These are phyloP conservation scores for Samia ricini DNA, from an alignment of 1,140 invertebrate genomes.

Conservation along the genomic window DNA sequence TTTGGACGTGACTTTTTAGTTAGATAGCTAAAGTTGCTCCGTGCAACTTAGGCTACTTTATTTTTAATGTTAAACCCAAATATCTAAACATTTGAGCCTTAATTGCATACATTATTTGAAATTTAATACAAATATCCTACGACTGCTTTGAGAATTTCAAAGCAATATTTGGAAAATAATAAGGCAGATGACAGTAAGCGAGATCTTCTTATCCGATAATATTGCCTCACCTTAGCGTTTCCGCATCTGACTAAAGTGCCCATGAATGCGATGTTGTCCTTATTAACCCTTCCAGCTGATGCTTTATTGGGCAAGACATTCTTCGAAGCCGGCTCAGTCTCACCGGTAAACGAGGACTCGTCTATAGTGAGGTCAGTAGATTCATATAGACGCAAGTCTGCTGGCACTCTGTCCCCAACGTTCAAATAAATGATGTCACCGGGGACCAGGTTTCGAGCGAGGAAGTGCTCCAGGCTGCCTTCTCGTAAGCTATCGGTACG, in stretches of 20 bases:
- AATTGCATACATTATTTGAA: too few relatives aligned
- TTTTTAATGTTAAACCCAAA: too few relatives aligned
- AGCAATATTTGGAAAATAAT: too few relatives aligned
- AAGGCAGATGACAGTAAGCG: too few relatives aligned
- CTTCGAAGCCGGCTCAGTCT: conserved; percentile 91
- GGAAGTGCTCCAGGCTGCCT: conserved; percentile 92
- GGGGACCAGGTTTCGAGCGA: conserved; percentile 97
- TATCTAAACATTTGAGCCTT: too few relatives aligned
- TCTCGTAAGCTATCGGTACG: conserved; percentile 90
- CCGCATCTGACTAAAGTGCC: conserved; percentile 98
- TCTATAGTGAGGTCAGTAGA: conserved; percentile 95
- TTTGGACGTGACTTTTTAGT: too few relatives aligned
- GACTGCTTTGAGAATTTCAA: too few relatives aligned
- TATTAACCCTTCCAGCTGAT: conserved; percentile 77
- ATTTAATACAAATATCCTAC: too few relatives aligned
- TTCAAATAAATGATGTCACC: conserved; percentile 96
- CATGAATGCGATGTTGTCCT: conserved; percentile 98
- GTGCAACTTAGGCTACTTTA: too few relatives aligned
- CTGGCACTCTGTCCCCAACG: conserved; percentile 97
- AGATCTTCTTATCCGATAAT: not conserved
- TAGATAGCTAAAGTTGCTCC: too few relatives aligned
- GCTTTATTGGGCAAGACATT: conserved; percentile 81
- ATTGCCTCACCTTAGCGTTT: conserved; percentile 91
- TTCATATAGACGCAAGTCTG: conserved; percentile 96
- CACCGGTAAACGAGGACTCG: conserved; percentile 99